A percentile compares a stretch with the other conserved stretches of the same genome.
Conservation (phyloP, 1,140 invertebrate genomes). For the Odontomachus brunneus region DNA sequence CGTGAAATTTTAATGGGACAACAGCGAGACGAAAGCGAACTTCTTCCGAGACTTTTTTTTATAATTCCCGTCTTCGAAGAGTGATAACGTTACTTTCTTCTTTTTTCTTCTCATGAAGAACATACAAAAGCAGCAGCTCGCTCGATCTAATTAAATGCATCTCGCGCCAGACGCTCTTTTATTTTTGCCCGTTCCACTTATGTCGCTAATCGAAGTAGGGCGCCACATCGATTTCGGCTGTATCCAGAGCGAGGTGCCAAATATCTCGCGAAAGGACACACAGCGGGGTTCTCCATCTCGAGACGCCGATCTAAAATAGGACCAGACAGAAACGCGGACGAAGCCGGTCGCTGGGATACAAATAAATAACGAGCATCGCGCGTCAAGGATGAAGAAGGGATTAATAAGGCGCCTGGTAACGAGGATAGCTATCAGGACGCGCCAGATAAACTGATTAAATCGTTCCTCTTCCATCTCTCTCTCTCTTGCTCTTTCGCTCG, state of each 20-base stretch:
- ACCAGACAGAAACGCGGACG: slow-evolving; percentile 34
- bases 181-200: slow-evolving; percentile 50
- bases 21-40: not conserved
- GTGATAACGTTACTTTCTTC: not conserved
- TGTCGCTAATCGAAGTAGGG: slow-evolving; percentile 59
- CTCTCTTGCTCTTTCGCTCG: slow-evolving; percentile 18
- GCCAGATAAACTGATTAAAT: slow-evolving; percentile 31
- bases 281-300: slow-evolving; percentile 16
- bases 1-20: not conserved
- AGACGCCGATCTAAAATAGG: slow-evolving; percentile 51
- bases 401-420: slow-evolving; percentile 67
- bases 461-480: slow-evolving; percentile 48
- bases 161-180: slow-evolving; percentile 40
- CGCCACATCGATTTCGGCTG: slow-evolving; percentile 44
- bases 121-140: not conserved
- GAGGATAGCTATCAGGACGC: slow-evolving; percentile 62
- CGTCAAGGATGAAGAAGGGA: slow-evolving; percentile 66
- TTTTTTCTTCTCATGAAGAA: not conserved
- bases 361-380: slow-evolving; percentile 57
- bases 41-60: not conserved
- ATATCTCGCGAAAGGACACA: slow-evolving; percentile 46
- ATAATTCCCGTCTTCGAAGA: not conserved
- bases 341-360: not conserved
- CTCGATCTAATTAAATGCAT: slow-evolving; percentile 33
- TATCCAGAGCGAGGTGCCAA: slow-evolving; percentile 24